Percentiles rank a stretch among this genome's conserved stretches.
Evolutionary conservation across 2,797 vertebrate genomes (phyloP).

Genomic region (Aphelocoma californica): DNA sequence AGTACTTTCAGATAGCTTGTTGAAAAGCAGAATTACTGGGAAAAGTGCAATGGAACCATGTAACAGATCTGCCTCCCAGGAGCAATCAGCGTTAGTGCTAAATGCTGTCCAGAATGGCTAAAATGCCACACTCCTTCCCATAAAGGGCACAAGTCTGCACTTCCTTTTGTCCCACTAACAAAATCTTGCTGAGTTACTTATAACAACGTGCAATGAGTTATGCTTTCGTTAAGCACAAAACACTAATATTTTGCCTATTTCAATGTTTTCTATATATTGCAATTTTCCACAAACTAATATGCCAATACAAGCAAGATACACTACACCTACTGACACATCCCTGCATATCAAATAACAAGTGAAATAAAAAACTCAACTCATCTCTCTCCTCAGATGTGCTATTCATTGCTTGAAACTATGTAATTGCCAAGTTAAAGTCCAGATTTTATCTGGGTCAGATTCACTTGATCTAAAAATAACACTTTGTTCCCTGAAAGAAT

Average conservation of each 20-base stretch:
- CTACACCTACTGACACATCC: background rate
- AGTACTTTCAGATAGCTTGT: background rate
- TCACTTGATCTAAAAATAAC: slow-evolving; percentile 27
- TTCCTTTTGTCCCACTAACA: background rate
- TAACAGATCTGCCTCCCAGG: background rate
- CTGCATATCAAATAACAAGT: background rate
- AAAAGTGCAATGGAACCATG: background rate
- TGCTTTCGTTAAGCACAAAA: background rate
- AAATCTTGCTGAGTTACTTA: background rate
- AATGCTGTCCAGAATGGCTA: background rate
- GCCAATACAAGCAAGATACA: background rate
- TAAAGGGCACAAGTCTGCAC: background rate
- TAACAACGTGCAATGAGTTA: background rate
- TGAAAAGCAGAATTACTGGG: background rate
- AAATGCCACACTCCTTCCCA: background rate
- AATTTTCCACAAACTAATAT: background rate
- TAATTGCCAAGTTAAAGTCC: background rate
- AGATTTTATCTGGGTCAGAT: background rate
- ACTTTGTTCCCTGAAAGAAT: background rate
- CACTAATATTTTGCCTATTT: background rate
- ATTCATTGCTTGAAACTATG: background rate
- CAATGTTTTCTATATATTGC: background rate
- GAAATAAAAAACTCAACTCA: background rate
- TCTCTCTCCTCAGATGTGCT: background rate
- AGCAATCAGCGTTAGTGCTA: background rate